Evolutionary conservation across 2,113 vertebrate species (phyloP).

Genomic region (Lepidothrix coronata): DNA sequence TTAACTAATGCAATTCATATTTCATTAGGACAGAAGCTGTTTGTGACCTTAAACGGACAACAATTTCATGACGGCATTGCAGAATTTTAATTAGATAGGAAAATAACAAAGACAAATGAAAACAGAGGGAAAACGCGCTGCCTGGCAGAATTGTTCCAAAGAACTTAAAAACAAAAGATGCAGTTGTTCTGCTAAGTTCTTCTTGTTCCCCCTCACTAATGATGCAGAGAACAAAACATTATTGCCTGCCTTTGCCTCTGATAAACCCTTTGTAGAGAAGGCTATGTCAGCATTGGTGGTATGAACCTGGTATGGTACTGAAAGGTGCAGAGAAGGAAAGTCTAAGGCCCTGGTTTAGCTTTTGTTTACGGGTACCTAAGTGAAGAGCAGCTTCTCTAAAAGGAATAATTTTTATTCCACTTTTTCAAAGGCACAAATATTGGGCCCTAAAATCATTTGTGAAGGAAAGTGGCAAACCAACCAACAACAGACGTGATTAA

Average conservation of each 20-base stretch:
- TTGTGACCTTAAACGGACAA: conserved; percentile 68
- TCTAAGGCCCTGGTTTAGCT: background rate
- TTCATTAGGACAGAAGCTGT: conserved; percentile 69
- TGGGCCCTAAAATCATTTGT: background rate
- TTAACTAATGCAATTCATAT: conserved; percentile 68
- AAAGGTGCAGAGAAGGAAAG: background rate
- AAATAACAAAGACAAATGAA: conserved; percentile 66
- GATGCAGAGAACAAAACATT: conserved; percentile 37
- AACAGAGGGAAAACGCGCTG: conserved; percentile 31
- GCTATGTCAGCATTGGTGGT: background rate
- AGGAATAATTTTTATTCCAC: background rate
- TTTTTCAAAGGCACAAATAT: background rate
- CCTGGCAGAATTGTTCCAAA: conserved; percentile 66
- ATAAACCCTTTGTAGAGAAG: conserved; percentile 29
- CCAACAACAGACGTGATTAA: background rate
- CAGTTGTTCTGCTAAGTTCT: conserved; percentile 42
- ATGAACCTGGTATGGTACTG: background rate
- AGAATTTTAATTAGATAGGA: conserved; percentile 63
- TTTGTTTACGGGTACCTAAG: background rate
- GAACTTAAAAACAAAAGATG: conserved; percentile 61
- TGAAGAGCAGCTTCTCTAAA: background rate
- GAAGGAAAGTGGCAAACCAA: background rate
- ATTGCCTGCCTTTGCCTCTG: background rate
- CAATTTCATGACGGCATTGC: conserved; percentile 51
- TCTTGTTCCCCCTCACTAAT: conserved; percentile 33